Evolutionary conservation across 1,140 invertebrate species (phyloP).

Genomic region (Tachypleus tridentatus): DNA sequence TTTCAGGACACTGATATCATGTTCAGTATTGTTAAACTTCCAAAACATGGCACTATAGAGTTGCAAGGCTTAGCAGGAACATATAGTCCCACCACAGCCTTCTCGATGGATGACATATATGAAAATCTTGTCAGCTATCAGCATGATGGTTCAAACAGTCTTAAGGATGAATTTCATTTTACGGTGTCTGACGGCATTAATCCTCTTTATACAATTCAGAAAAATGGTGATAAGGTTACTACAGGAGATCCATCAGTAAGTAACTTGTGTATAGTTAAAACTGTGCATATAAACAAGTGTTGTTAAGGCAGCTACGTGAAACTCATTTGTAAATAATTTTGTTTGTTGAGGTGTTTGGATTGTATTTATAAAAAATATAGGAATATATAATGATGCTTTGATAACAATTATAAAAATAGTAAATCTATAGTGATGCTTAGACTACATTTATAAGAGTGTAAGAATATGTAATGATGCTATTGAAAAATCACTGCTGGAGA

Average conservation of each 20-base stretch:
- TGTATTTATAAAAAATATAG: too few species aligned
- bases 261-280: too few species aligned
- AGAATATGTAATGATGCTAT: too few species aligned
- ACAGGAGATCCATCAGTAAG: too few species aligned
- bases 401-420: too few species aligned
- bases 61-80: not conserved
- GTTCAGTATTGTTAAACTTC: constrained; percentile 5
- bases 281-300: too few species aligned
- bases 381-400: too few species aligned
- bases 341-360: too few species aligned
- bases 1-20: constrained; percentile 10
- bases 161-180: constrained; percentile 24
- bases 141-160: constrained; percentile 22
- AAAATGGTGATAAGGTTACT: not conserved
- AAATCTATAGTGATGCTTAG: too few species aligned
- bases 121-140: constrained; percentile 26
- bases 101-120: constrained; percentile 23
- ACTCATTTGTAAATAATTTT: too few species aligned
- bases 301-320: too few species aligned
- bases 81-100: not conserved
- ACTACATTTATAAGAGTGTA: too few species aligned
- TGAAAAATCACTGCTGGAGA: constrained; percentile 6
- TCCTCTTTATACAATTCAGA: not conserved
- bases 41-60: not conserved
- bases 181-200: constrained; percentile 25